Evolutionary conservation across 2,113 vertebrate species (phyloP).

Genomic region (Microcebus tavaratra): DNA sequence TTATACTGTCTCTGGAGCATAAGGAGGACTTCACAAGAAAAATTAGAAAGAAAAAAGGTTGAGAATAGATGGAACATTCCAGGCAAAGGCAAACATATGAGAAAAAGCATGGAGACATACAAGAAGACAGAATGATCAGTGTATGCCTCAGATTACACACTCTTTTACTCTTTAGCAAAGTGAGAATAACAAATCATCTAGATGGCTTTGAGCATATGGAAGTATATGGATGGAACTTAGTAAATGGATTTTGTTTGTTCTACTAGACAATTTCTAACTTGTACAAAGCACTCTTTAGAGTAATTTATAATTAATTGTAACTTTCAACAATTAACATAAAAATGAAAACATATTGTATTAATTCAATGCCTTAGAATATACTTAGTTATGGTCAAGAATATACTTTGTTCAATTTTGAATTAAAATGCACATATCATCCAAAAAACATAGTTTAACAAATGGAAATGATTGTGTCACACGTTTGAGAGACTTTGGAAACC

Average conservation of each 20-base stretch:
- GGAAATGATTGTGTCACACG: not conserved
- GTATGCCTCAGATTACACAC: fast-evolving
- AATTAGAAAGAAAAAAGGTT: not conserved
- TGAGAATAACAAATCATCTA: not conserved
- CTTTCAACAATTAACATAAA: not conserved
- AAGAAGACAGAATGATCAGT: fast-evolving
- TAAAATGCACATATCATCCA: not conserved
- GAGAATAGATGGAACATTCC: not conserved
- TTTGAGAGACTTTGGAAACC: conserved; percentile 12
- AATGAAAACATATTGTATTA: not conserved
- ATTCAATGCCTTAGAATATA: not conserved
- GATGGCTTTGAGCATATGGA: fast-evolving
- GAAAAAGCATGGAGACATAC: not conserved
- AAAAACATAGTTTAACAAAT: not conserved
- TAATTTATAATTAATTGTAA: not conserved
- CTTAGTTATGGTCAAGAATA: not conserved
- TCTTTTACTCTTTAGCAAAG: not conserved
- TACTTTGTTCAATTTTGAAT: not conserved
- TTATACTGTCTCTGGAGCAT: not conserved
- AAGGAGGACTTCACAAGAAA: not conserved
- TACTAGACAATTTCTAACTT: not conserved
- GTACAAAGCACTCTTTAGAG: not conserved
- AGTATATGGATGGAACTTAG: not conserved
- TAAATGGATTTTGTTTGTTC: not conserved
- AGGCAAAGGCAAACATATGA: not conserved